Base-by-base conservation (phyloP, 2,797 vertebrate genomes). In the Cossypha caffra region DNA sequence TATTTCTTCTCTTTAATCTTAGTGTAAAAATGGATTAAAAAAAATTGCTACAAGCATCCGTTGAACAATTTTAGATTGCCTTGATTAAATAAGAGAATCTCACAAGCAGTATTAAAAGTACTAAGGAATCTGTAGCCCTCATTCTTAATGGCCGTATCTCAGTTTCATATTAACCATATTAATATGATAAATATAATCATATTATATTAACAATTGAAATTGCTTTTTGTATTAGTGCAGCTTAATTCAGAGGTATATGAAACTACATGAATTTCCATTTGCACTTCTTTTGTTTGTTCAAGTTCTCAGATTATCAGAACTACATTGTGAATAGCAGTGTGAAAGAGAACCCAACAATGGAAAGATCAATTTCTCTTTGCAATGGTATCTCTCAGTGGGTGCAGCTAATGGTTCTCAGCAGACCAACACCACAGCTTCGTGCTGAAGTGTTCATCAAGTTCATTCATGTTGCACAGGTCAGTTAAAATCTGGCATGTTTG, bases 361-460 rank as follows among this genome's bases (percentile, higher is more conserved):
- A 99, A 97, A 98, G 99, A 62, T 99, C 99, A 68, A 99, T 99
- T 29, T 98, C 99, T 83, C 98, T 99, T 96, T 99, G 99, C 92
- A 99, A 99, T 24, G 99, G 99, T 74, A 98, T 99, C 96, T 99
- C 99, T 95, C 99, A 99, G 97, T 99, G 99, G 99, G 99, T 99
- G 25, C 99, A 99, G 69, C 98, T 99, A 57, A 99, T 99, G 99
- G 99, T 99, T 95, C 98, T 99, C 92, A 99, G 99, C 95, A 98
- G 99, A 78, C 99, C 99, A 42, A 99, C 99, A 2, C 98, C 99
- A 19, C 99, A 99, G 97, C 98, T 99, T 90, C 98, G 99, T 86
- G 99, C 99, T n/a, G 99, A 99, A 97, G 99, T 99, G 96, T 99
- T 99, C 98, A 98, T 98, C 95, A 99, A 99, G 97, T 99, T 99